Conservation (phyloP, 2,888 invertebrate genomes). For the Parochlus steinenii region DNA sequence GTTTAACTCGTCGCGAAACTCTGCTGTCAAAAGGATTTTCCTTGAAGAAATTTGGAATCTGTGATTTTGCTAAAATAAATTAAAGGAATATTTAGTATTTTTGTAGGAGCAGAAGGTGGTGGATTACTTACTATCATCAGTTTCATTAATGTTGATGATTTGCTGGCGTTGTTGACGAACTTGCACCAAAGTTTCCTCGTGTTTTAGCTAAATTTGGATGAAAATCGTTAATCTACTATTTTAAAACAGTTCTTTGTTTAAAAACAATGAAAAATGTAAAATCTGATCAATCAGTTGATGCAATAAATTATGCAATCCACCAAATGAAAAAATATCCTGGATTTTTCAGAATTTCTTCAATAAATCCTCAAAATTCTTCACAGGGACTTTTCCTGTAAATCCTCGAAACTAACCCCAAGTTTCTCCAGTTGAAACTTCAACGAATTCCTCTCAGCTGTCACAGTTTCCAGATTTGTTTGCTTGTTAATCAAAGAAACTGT, state of each 20-base stretch:
- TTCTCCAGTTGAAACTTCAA: constrained; percentile 69
- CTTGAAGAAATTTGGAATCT: constrained; percentile 51
- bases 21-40: constrained; percentile 62
- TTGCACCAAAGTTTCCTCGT: constrained; percentile 37
- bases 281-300: too few species aligned
- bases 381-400: too few species aligned
- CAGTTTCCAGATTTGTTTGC: constrained; percentile 66
- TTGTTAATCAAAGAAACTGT: constrained; percentile 74
- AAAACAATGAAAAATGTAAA: neutral
- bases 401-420: constrained; percentile 45
- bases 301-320: too few species aligned
- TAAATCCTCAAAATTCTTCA: too few species aligned
- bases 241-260: neutral
- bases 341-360: too few species aligned
- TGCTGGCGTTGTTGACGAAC: constrained; percentile 35
- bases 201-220: constrained; percentile 35
- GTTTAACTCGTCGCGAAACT: constrained; percentile 56
- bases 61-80: constrained; percentile 36
- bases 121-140: constrained; percentile 41
- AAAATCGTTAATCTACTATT: neutral
- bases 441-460: constrained; percentile 74
- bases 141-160: constrained; percentile 41
- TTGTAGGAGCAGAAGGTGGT: neutral
- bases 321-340: too few species aligned
- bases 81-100: neutral